These are phyloP conservation scores for Stichodactyla mertensii DNA, from an alignment of 64 coral and sea anemone species.

Conservation along the genomic window DNA sequence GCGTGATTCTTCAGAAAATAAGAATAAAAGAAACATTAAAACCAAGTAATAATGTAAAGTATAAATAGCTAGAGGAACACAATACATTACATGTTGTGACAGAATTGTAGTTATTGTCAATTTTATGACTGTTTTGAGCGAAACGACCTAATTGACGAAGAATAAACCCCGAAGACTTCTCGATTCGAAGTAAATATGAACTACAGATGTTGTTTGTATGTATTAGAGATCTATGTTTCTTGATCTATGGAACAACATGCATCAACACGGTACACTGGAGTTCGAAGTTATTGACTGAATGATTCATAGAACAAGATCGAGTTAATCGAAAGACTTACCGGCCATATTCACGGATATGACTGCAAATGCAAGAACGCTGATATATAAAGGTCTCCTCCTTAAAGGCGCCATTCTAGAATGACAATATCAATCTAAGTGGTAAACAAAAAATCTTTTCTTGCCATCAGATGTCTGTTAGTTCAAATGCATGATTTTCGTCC, in stretches of 20 bases:
- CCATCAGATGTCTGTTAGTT: not conserved
- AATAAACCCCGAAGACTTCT: not conserved
- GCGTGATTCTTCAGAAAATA: not conserved
- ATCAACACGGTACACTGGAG: not conserved
- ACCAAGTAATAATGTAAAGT: not conserved
- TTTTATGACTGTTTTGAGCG: not conserved
- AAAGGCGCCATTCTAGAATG: not conserved
- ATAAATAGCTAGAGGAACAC: not conserved
- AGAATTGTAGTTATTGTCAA: not conserved
- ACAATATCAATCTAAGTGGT: not conserved
- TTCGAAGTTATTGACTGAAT: constrained; percentile 2
- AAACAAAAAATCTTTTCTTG: not conserved
- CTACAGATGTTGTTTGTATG: not conserved
- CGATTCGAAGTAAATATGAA: not conserved
- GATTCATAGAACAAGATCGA: not conserved
- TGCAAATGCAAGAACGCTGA: not conserved
- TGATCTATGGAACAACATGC: constrained; percentile 11
- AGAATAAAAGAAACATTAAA: not conserved
- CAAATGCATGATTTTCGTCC: constrained; percentile 15
- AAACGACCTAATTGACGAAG: not conserved
- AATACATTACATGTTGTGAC: not conserved
- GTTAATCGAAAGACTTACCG: not conserved
- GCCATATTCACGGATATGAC: not conserved
- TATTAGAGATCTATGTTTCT: not conserved
- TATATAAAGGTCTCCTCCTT: not conserved